A percentile compares a stretch with the other conserved stretches of the same genome.
Conservation (phyloP, 2,797 vertebrate species). For the Merluccius polli region DNA sequence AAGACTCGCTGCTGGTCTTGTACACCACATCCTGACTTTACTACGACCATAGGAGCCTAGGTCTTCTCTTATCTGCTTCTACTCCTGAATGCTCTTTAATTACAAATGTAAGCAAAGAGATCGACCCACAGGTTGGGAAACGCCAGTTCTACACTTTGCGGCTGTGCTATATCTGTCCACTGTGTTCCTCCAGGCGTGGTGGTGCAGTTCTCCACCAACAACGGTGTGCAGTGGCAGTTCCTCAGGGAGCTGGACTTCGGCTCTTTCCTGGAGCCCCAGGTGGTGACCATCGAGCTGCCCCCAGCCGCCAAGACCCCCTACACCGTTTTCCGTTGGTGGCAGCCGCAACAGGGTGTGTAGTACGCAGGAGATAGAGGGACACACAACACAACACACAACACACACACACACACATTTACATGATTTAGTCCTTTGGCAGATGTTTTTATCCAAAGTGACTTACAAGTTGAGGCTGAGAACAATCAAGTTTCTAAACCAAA, state of each 20-base stretch:
- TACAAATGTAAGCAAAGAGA: neutral
- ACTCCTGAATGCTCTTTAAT: neutral
- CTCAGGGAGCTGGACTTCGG: constrained; percentile 91
- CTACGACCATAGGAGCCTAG: neutral
- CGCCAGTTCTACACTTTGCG: neutral
- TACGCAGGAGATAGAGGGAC: neutral
- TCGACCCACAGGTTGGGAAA: too few relatives aligned
- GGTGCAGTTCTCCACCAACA: constrained; percentile 93
- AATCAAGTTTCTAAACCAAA: too few relatives aligned
- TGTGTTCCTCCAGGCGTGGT: constrained; percentile 78
- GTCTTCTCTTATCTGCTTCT: neutral
- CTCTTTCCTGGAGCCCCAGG: constrained; percentile 91
- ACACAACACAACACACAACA: too few relatives aligned
- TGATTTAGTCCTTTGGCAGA: neutral
- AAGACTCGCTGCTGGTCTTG: neutral
- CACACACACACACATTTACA: neutral
- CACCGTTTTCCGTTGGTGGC: constrained; percentile 97
- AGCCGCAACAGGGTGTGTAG: constrained; percentile 88
- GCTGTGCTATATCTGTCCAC: neutral
- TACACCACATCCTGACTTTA: neutral
- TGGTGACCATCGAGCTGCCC: constrained; percentile 93
- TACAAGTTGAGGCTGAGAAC: too few relatives aligned
- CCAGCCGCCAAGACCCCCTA: constrained; percentile 85
- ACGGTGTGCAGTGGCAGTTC: constrained; percentile 90
- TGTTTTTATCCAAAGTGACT: too few relatives aligned